Percentiles rank a stretch among this genome's conserved stretches.
Conservation (phyloP, 1,140 invertebrate species). For the Teleopsis dalmanni region DNA sequence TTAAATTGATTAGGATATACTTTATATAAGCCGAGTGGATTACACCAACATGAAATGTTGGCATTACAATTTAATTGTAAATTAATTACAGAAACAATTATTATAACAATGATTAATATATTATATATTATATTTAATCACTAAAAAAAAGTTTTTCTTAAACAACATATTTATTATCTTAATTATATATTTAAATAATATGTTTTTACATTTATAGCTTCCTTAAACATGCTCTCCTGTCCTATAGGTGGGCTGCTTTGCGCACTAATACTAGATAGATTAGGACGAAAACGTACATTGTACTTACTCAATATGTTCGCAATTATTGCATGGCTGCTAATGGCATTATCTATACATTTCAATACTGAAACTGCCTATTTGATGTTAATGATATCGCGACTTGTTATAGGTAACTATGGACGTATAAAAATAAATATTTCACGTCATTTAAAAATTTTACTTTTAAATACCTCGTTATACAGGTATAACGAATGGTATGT, state of each 20-base stretch:
- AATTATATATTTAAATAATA: background rate
- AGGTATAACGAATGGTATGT: conserved; percentile 54
- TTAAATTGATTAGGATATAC: too few species aligned
- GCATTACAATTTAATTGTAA: too few species aligned
- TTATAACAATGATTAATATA: too few species aligned
- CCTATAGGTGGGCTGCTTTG: conserved; percentile 36
- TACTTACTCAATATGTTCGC: conserved; percentile 30
- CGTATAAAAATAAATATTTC: background rate
- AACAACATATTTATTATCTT: background rate
- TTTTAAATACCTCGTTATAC: conserved; percentile 11
- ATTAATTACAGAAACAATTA: too few species aligned
- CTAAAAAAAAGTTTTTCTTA: background rate
- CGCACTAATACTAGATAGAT: conserved; percentile 27
- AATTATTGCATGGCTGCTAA: conserved; percentile 27
- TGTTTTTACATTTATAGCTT: conserved; percentile 16
- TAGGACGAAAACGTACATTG: conserved; percentile 35
- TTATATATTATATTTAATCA: too few species aligned
- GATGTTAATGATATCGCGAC: conserved; percentile 31
- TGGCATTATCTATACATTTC: conserved; percentile 22
- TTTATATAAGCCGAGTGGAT: too few species aligned
- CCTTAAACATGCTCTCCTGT: conserved; percentile 32
- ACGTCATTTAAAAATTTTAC: background rate
- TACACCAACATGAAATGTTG: too few species aligned
- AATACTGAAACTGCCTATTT: conserved; percentile 17
- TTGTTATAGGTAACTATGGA: conserved; percentile 26